These are phyloP conservation scores for Hipposideros larvatus DNA, from an alignment of 2,797 vertebrate species.

Conservation along the genomic window DNA sequence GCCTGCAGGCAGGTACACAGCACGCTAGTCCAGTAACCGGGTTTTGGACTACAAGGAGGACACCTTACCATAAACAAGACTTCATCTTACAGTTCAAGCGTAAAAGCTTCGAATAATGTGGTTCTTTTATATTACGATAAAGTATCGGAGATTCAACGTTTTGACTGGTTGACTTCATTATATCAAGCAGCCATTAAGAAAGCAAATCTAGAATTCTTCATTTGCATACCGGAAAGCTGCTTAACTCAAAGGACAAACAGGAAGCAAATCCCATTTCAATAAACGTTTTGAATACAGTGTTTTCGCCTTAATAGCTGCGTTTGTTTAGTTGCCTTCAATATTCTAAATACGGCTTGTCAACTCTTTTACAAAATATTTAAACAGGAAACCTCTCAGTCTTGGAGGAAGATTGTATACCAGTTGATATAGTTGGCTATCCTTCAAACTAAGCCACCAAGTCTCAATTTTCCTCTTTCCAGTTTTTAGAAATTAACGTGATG, in stretches of 20 bases:
- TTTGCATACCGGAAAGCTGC: neutral
- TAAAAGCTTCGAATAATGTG: rapidly evolving
- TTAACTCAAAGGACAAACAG: neutral
- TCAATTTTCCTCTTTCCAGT: neutral
- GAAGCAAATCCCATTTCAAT: neutral
- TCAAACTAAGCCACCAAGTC: neutral
- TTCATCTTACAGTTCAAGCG: rapidly evolving
- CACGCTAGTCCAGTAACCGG: slow-evolving; percentile 44
- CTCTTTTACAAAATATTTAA: neutral
- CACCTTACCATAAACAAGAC: neutral
- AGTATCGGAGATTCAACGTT: neutral
- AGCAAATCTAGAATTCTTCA: neutral
- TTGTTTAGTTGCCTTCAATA: neutral
- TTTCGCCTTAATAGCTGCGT: neutral
- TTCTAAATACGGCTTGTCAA: neutral
- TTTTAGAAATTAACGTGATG: neutral
- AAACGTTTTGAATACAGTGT: neutral
- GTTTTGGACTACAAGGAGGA: slow-evolving; percentile 69
- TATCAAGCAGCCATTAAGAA: neutral
- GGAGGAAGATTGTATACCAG: neutral
- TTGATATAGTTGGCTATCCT: neutral
- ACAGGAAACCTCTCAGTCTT: neutral
- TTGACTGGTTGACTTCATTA: slow-evolving; percentile 17
- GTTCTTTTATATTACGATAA: neutral
- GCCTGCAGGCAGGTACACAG: slow-evolving; percentile 78